Evolutionary conservation across 2,797 vertebrate species (phyloP), one percentile per base, ranked within the genome.

Genomic region (Acrocephalus scirpaceus): DNA sequence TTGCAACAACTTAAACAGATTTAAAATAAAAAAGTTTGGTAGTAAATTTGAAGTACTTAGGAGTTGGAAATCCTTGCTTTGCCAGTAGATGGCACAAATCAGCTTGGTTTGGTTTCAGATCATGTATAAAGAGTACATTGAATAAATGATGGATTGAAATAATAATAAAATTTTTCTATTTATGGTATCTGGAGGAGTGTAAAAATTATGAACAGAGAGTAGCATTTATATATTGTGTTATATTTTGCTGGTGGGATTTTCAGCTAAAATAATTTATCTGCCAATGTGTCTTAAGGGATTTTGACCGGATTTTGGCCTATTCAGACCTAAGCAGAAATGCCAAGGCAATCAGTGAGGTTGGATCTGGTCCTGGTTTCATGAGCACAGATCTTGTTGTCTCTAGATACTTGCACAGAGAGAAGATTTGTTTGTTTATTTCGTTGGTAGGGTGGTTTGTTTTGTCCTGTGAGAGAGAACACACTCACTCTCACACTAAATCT

Each of bases 1-100:
- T 66, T 78, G 1, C 64, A 84, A 44, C 29, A 65, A 64, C 21
- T 32, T 54, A 50, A 78, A 83, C 6, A 27, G 5, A 40, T 73
- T 82, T 64, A n/a, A 95, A 90, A 50, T 40, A 79, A 38, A 38
- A 38, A 38, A 75, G 2, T 32, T 69, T 36, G 29, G 34, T 13
- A 11, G 7, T 34, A 62, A 38, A 47, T 71, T 47, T 34, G 3
- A 77, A 77, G 16, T 34, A 38, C 3, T 86, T 22, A 32, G 16
- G 23, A 57, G 36, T 34, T 90, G 16, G 57, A 96, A 93, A 88
- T 47, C 60, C 27, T 71, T 72, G 5, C 10, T 93, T 95, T 69
- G 69, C 97, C 97, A 96, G 95, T 86, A 97, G 96, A 93, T 97
- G 95, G 96, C 93, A 78, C 69, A 95, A 95, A 95, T 75, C 51